A percentile compares a stretch with the other conserved stretches of the same genome.
These are phyloP conservation scores for Rhogogaster chlorosoma DNA, from an alignment of 2,888 invertebrate genomes.

Conservation along the genomic window DNA sequence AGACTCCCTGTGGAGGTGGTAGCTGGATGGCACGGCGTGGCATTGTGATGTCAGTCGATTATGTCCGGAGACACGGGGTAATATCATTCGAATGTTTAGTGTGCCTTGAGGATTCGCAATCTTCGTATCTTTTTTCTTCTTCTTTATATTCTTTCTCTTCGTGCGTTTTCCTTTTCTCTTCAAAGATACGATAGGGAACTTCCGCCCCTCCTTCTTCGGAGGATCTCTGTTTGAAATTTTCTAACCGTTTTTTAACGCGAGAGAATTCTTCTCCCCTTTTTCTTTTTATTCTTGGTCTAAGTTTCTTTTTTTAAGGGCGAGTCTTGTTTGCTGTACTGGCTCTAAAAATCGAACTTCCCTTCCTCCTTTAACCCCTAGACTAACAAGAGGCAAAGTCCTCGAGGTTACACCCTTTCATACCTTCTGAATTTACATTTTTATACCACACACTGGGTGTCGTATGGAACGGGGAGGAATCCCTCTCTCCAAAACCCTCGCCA, in stretches of 20 bases:
- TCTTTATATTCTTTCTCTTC: not conserved
- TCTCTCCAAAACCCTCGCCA: not conserved
- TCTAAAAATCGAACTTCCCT: slow-evolving; percentile 12
- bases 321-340: not conserved
- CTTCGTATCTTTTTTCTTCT: not conserved
- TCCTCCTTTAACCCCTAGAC: not conserved
- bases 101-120: not conserved
- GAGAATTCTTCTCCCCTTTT: not conserved
- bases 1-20: not conserved
- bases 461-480: not conserved
- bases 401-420: slow-evolving; percentile 18
- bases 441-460: slow-evolving; percentile 14
- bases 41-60: slow-evolving; percentile 36
- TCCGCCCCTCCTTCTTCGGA: not conserved
- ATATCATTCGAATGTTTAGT: slow-evolving; percentile 24
- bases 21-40: not conserved
- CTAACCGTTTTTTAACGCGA: not conserved
- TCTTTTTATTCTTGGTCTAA: not conserved
- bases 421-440: slow-evolving; percentile 30
- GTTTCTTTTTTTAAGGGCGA: not conserved
- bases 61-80: slow-evolving; percentile 12
- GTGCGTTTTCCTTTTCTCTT: not conserved
- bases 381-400: slow-evolving; percentile 39
- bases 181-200: no score
- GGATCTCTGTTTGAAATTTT: not conserved